Conservation (phyloP, 2,888 invertebrate species). For the Spilarctia lutea region DNA sequence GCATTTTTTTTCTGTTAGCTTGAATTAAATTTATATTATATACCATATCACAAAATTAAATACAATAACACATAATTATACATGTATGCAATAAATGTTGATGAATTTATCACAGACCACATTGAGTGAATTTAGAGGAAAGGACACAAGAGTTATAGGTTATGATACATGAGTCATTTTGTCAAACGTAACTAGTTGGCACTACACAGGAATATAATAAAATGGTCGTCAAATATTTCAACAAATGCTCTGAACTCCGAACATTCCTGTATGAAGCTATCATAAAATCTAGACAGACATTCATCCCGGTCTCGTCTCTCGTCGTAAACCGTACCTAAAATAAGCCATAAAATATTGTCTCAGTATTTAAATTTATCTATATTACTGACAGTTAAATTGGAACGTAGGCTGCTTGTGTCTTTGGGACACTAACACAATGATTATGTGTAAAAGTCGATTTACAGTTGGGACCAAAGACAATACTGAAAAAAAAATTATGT, state of each 20-base stretch:
- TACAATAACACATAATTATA: background rate
- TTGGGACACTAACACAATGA: background rate
- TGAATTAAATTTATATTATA: background rate
- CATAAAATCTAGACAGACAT: slow-evolving; percentile 82
- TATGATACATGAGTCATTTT: slow-evolving; percentile 13
- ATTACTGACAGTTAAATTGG: slow-evolving; percentile 62
- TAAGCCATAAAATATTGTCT: slow-evolving; percentile 85
- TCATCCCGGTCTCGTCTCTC: slow-evolving; percentile 75
- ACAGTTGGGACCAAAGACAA: background rate
- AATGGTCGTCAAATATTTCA: slow-evolving; percentile 51
- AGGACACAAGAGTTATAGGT: slow-evolving; percentile 1
- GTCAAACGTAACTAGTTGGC: slow-evolving; percentile 28
- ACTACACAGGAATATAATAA: slow-evolving; percentile 42
- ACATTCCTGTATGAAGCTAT: slow-evolving; percentile 57
- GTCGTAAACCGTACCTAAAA: slow-evolving; percentile 84
- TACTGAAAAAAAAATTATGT: background rate
- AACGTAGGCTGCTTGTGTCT: slow-evolving; percentile 30
- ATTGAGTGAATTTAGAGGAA: slow-evolving; percentile 5
- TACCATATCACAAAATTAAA: background rate
- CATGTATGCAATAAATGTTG: background rate
- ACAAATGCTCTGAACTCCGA: slow-evolving; percentile 54
- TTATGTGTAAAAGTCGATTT: background rate
- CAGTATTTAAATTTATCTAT: slow-evolving; percentile 84
- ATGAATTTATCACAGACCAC: background rate
- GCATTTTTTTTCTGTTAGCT: background rate